phyloP scores from a whole-genome alignment of 64 coral and sea anemone species.

The Pocillopora damicornis region DNA sequence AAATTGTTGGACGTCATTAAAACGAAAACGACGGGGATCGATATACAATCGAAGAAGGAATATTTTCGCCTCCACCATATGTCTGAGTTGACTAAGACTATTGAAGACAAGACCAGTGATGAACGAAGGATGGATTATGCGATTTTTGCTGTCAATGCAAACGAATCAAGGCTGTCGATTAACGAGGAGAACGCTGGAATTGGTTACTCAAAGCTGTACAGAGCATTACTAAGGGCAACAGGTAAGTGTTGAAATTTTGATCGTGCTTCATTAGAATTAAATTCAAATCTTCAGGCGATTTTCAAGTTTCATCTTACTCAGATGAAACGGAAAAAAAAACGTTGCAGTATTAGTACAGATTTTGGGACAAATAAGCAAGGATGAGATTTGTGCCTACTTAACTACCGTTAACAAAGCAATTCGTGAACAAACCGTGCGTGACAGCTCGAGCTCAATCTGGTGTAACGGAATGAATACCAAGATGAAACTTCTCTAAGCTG shows the following conservation, averaged over 20 bases:
- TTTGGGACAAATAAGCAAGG: no score
- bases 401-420: no score
- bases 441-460: no score
- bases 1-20: neutral
- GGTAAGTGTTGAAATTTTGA: neutral
- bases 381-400: no score
- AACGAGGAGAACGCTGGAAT: conserved; percentile 52
- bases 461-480: no score
- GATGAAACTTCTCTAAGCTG: no score
- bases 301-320: no score
- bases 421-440: no score
- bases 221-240: conserved; percentile 31
- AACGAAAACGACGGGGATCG: neutral
- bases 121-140: conserved; percentile 12
- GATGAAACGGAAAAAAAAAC: no score
- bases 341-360: no score
- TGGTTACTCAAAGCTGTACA: conserved; percentile 60
- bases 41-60: neutral
- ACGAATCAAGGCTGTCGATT: conserved; percentile 55
- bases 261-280: neutral
- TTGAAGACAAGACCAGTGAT: neutral
- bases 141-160: conserved; percentile 69
- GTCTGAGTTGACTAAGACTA: conserved; percentile 17
- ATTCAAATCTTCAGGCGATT: no score
- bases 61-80: conserved; percentile 54